phyloP scores from a whole-genome alignment of 2,113 vertebrate genomes.

The Anser brachyrhynchus region DNA sequence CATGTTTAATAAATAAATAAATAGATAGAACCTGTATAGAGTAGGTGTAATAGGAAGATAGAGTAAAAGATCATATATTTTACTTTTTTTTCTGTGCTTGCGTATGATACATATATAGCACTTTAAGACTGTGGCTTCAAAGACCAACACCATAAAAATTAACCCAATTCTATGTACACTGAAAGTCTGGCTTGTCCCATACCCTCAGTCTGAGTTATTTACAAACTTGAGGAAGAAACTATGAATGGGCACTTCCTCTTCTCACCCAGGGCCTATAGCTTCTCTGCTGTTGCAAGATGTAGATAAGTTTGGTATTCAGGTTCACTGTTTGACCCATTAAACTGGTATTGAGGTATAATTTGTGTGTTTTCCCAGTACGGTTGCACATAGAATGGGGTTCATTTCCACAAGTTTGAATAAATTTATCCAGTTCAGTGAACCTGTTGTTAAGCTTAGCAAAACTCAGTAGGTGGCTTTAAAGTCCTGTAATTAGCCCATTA shows the following conservation, averaged over 20 bases:
- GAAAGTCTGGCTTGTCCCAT: constrained; percentile 26
- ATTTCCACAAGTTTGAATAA: constrained; percentile 89
- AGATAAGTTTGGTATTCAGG: constrained; percentile 84
- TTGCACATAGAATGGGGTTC: constrained; percentile 85
- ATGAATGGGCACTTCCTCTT: constrained; percentile 74
- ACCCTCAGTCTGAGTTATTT: constrained; percentile 63
- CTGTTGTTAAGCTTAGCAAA: constrained; percentile 87
- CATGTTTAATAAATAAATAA: background rate
- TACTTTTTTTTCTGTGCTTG: constrained; percentile 9
- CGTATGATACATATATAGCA: background rate
- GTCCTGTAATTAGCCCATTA: constrained; percentile 91
- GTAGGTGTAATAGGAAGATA: background rate
- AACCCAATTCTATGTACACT: background rate
- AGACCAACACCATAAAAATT: constrained; percentile 35
- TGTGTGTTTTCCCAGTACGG: constrained; percentile 88
- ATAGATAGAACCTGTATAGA: background rate
- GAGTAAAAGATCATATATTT: background rate
- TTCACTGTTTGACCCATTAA: constrained; percentile 89
- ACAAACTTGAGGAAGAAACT: constrained; percentile 72
- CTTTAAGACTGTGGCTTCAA: constrained; percentile 25
- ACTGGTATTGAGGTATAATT: constrained; percentile 89
- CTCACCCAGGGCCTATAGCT: constrained; percentile 69
- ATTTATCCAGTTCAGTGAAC: constrained; percentile 91
- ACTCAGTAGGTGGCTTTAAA: constrained; percentile 90
- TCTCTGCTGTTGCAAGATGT: constrained; percentile 77